A percentile compares a stretch with the other conserved stretches of the same genome.
These are phyloP conservation scores for Sakesphorus luctuosus DNA, from an alignment of 2,113 vertebrate genomes.

Conservation along the genomic window DNA sequence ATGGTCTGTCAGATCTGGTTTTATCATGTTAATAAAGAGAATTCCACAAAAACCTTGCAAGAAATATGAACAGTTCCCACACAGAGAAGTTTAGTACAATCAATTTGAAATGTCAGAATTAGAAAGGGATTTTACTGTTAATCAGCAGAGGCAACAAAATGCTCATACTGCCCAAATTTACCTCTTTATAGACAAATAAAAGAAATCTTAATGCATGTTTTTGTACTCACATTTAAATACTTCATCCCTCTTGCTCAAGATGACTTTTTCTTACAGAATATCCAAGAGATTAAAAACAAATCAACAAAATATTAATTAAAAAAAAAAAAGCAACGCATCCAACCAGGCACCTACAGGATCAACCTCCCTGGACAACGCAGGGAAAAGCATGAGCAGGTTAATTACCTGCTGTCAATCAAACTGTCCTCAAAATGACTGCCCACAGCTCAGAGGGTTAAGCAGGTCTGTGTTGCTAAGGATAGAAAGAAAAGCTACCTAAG, in stretches of 20 bases:
- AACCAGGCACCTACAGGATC: not conserved
- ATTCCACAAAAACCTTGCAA: not conserved
- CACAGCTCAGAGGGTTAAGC: constrained; percentile 77
- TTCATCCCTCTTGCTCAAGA: constrained; percentile 24
- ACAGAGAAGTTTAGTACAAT: not conserved
- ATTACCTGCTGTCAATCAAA: constrained; percentile 54
- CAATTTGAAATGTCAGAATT: not conserved
- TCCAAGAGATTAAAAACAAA: not conserved
- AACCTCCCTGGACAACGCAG: not conserved
- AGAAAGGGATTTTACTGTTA: not conserved
- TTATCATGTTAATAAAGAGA: not conserved
- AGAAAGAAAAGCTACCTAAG: constrained; percentile 88
- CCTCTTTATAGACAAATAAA: not conserved
- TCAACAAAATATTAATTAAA: not conserved
- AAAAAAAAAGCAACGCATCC: not conserved
- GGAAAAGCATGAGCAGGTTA: not conserved
- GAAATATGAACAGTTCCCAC: not conserved
- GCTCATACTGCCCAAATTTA: not conserved
- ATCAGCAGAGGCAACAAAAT: not conserved
- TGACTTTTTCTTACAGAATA: not conserved
- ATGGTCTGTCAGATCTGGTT: not conserved
- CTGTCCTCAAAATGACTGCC: constrained; percentile 62
- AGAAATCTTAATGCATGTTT: not conserved
- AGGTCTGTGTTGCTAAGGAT: constrained; percentile 82
- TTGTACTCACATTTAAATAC: constrained; percentile 55